Evolutionary conservation across 1,140 invertebrate species (phyloP), one percentile per base, ranked within the genome.

Genomic region (Charaxes varanes): DNA sequence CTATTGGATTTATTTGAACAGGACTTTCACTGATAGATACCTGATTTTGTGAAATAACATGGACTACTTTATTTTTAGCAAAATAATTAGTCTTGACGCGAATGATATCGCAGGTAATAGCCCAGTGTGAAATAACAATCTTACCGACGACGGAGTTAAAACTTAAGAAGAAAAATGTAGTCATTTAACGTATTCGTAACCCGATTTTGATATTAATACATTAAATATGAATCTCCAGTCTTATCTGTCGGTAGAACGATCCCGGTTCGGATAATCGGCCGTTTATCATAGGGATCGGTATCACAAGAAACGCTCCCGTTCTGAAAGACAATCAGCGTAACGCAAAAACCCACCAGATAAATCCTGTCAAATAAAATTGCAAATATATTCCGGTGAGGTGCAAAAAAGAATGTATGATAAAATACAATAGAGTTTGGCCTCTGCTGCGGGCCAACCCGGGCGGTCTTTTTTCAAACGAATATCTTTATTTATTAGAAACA

Each of bases 401-500:
- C 76, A 83, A 83, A 83, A 83, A 83, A 80, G 71, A 73, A 70
- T 76, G 67, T 74, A 70, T 70, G 56, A 62, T 71, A 77, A 79
- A 78, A 78, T 68, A 73, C 72, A 83, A 80, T 83, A 80, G 79
- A 77, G 54, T 66, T 57, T 49, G 72, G 59, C 69, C 74, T 68
- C 59, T 69, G 68, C 76, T 77, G 58, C 47, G 67, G 54, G 41
- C 74, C 63, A 65, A 62, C 62, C 72, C 66, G n/a, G 79, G 79
- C 70, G 79, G 79, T 80, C 76, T 56, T 79, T 83, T 83, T 83
- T 83, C 47, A 54, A 56, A 37, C 50, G 51, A 34, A 79, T 77
- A 80, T 80, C 79, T 80, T 83, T 83, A 80, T 83, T 80, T 83
- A 83, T 83, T 79, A 80, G 76, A 69, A 78, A 66, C 71, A 54